Conservation (phyloP, 2,888 invertebrate genomes). For the Sarcophaga carnaria region DNA sequence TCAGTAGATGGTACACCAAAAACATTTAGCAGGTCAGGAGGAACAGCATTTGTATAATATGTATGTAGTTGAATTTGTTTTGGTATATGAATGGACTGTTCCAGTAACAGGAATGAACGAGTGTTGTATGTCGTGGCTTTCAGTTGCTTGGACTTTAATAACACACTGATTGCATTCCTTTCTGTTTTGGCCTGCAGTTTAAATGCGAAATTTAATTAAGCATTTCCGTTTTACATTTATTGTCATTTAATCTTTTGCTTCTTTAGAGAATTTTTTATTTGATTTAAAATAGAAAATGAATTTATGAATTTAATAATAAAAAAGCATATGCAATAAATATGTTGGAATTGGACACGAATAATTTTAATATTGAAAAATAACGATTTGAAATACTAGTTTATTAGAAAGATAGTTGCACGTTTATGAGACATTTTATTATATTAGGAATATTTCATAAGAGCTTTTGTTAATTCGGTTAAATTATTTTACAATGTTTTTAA, state of each 20-base stretch:
- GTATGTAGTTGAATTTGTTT: too few species aligned
- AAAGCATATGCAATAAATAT: too few species aligned
- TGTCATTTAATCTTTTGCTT: not conserved
- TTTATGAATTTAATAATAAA: not conserved
- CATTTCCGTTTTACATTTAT: constrained; percentile 47
- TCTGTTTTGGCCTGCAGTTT: constrained; percentile 31
- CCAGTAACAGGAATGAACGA: not conserved
- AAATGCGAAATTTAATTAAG: constrained; percentile 51
- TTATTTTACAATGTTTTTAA: too few species aligned
- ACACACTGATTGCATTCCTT: constrained; percentile 50
- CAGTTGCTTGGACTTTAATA: constrained; percentile 52
- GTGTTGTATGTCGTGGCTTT: constrained; percentile 31
- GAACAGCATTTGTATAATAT: too few species aligned
- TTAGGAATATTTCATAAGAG: too few species aligned
- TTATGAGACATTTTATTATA: too few species aligned
- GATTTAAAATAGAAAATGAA: not conserved
- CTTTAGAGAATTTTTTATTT: not conserved
- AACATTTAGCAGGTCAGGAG: not conserved
- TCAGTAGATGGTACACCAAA: constrained; percentile 1
- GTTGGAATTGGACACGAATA: too few species aligned
- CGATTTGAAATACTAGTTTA: too few species aligned
- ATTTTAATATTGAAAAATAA: too few species aligned
- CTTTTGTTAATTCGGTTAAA: too few species aligned
- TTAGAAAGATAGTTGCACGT: too few species aligned
- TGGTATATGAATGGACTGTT: not conserved